These are phyloP conservation scores for Papilio helenus DNA, from an alignment of 1,140 invertebrate genomes.

Conservation along the genomic window DNA sequence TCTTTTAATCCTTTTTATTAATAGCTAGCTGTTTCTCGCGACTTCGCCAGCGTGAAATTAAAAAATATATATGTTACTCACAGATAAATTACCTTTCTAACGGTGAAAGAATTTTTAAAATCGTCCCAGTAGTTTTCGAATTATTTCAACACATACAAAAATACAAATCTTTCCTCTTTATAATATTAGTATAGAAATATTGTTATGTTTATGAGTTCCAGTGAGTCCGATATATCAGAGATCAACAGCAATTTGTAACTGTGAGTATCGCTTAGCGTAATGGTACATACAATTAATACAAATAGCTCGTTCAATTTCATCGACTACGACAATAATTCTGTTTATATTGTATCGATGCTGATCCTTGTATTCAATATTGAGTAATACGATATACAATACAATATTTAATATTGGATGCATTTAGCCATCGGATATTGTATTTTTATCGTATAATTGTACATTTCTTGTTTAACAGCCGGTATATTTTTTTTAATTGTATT, in stretches of 20 bases:
- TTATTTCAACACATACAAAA: no score
- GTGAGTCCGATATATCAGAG: background rate
- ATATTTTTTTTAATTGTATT: no score
- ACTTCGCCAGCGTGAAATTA: no score
- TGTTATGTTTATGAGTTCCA: background rate
- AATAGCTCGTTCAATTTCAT: conserved; percentile 18
- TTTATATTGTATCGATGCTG: background rate
- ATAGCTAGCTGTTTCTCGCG: no score
- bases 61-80: no score
- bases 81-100: no score
- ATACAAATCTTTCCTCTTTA: no score
- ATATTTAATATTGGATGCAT: background rate
- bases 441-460: background rate
- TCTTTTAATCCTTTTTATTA: no score
- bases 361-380: background rate
- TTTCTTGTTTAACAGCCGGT: no score
- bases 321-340: conserved; percentile 11
- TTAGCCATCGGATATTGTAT: background rate
- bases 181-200: no score
- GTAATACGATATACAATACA: background rate
- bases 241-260: conserved; percentile 15
- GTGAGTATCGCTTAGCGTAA: background rate
- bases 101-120: no score
- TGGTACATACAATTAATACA: conserved; percentile 6
- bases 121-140: no score